Evolutionary conservation across 2,113 vertebrate species (phyloP).

Genomic region (Callorhinus ursinus): DNA sequence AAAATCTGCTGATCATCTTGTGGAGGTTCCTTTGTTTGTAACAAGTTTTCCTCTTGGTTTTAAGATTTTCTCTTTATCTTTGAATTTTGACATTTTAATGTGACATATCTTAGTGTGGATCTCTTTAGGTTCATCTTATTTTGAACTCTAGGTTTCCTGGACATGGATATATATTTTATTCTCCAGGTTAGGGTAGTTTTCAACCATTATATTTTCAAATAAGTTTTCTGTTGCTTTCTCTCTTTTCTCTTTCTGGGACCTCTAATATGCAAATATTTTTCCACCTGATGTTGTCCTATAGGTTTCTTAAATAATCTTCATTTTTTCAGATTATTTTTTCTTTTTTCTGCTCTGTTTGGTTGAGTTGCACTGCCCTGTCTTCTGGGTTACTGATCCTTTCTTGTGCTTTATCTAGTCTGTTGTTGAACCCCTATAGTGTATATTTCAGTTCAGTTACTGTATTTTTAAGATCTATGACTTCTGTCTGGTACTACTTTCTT

Average conservation of each 20-base stretch:
- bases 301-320: background rate
- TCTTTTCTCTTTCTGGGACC: background rate
- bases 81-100: background rate
- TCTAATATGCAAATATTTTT: background rate
- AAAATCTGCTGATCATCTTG: background rate
- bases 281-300: background rate
- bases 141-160: background rate
- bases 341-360: background rate
- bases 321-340: background rate
- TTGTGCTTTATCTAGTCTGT: background rate
- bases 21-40: background rate
- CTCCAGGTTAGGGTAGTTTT: background rate
- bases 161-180: background rate
- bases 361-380: background rate
- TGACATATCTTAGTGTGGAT: background rate
- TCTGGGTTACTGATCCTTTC: background rate
- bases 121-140: background rate
- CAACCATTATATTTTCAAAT: background rate
- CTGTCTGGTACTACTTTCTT: background rate
- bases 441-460: background rate
- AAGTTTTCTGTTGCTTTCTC: background rate
- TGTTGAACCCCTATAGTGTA: background rate
- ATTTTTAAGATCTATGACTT: background rate
- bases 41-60: background rate
- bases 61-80: background rate